Base-by-base conservation (phyloP, 1,140 invertebrate genomes). In the Drosophila busckii region DNA sequence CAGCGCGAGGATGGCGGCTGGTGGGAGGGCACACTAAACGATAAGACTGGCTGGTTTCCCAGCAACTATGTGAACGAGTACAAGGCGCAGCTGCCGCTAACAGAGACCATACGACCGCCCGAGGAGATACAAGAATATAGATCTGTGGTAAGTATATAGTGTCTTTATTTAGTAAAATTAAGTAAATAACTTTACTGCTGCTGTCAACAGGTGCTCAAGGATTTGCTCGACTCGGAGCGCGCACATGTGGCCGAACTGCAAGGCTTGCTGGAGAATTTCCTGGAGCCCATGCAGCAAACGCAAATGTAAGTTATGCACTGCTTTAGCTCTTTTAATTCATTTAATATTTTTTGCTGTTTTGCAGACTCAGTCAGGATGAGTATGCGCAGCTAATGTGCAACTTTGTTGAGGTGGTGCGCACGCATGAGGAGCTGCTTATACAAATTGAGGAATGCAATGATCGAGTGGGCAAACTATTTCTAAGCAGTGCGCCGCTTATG, bases 41-140 rank as follows among this genome's bases (percentile, higher is more conserved):
- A 96, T 38, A 95, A 95, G 87, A 98, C 97, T 58, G 97, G 97
- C 66, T 99, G 98, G 98, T 99, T 99, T 90, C 98, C 98, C 54
- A 96, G 95, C 65, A 98, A 98, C 89, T 99, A 98, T 91, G 96
- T 98, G 10, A 95, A 94, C 80, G 96, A 97, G 87, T 93, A 92
- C 78, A 95, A 94, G 91, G 87, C 89, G 28, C 91, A 91, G 70
- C 89, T 91, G 50, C 90, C 86, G 2, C 45, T 83, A 10, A 42
- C 83, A 28, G 86, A 87, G 49, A 73, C 90, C 17, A 90, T 91
- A 46, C 70, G 90, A 55, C 90, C 92, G 46, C 90, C 90, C 26
- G 92, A 92, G 70, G 92, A 93, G 73, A 91, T 89, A 56, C 92
- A 94, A 85, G 93, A 93, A 70, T 94, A 94, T 87, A 88, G 93